Percentiles rank a stretch among this genome's conserved stretches.
These are phyloP conservation scores for Grallaria varia DNA, from an alignment of 2,113 vertebrate species.

Conservation along the genomic window DNA sequence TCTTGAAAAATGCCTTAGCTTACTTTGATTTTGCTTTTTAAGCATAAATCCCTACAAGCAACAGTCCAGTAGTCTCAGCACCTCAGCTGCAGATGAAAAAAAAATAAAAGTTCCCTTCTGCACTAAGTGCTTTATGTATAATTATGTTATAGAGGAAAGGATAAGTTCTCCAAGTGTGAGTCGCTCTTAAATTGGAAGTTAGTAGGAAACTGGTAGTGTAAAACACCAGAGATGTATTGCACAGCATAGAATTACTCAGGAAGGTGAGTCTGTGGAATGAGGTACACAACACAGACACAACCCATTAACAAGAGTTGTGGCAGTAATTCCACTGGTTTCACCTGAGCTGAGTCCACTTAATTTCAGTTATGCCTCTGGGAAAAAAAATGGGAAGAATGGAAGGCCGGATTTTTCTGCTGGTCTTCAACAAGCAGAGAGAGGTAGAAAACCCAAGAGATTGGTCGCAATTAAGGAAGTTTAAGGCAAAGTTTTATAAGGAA, in stretches of 20 bases:
- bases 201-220: constrained; percentile 12
- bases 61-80: background rate
- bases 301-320: constrained; percentile 7
- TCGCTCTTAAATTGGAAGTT: background rate
- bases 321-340: constrained; percentile 31
- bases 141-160: constrained; percentile 8
- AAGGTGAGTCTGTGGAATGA: background rate
- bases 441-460: background rate
- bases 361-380: background rate
- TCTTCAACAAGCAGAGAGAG: background rate
- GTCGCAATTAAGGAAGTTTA: background rate
- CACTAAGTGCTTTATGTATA: background rate
- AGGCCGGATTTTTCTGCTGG: background rate
- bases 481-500: background rate
- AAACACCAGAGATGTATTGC: background rate
- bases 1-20: background rate
- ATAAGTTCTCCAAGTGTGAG: background rate
- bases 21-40: background rate
- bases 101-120: background rate
- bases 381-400: background rate
- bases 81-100: background rate
- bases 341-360: constrained; percentile 30
- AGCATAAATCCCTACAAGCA: background rate
- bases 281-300: background rate
- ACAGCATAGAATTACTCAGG: background rate